Base-by-base conservation (phyloP, 2,888 invertebrate species). In the Erpobdella octoculata region DNA sequence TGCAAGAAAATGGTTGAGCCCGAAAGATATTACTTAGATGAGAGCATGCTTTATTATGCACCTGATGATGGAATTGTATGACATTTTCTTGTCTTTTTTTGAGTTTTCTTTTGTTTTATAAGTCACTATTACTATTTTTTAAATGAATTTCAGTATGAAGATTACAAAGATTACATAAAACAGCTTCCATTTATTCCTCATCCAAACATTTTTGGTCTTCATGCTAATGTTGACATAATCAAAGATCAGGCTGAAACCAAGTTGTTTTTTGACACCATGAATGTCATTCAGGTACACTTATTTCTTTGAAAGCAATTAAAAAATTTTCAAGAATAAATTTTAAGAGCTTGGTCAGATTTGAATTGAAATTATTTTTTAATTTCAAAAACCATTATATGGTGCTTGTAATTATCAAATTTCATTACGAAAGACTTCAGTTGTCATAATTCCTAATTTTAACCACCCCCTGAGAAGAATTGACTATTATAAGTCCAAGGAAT, bases 161-260 rank as follows among this genome's bases (percentile, higher is more conserved):
- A 77, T 28, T 84, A 84, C 76, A 76, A 84, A 0, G 82, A 83
- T 72, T 84, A 83, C 77, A 83, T 82, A 53, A 79, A 79, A 69
- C 76, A 72, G n/a, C 78, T 85, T 46, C 85, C 85, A 9, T 76
- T 81, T 64, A 81, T 81, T 72, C 81, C 83, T 0, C 79, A 80
- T 35, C 84, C 84, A 2, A 82, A 83, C 72, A 80, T 85, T 61
- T 84, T 84, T 75, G 84, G 84, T 37, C 81, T 85, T 81, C 80
- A 85, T 73, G 79, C 81, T 37, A 85, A 85, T 75, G 84, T 84
- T 35, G 83, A 84, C 76, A 84, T 84, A 76, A 84, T 83, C 6
- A 85, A 85, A 77, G 85, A 85, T 74, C 84, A 85, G 76, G 79
- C 79, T 31, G 84, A 84, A 76, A 84, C 85, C 2, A 79, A 79